These are phyloP conservation scores for Zygogramma bicolorata DNA, from an alignment of 2,888 invertebrate species.

Conservation along the genomic window DNA sequence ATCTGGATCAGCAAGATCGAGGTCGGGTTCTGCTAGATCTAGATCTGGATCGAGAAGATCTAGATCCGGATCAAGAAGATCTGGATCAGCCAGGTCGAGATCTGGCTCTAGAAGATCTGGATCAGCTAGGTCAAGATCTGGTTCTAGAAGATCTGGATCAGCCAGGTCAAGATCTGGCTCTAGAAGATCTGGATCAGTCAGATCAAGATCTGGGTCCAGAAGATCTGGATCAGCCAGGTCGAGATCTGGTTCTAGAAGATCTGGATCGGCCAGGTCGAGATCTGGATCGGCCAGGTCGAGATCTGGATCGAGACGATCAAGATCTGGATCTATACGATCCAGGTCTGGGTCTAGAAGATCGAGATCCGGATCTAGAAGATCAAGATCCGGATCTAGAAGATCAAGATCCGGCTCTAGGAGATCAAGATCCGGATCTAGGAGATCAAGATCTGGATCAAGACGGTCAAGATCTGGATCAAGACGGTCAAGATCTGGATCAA, in stretches of 20 bases:
- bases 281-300: too few relatives aligned
- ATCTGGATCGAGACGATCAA: constrained; percentile 43
- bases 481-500: constrained; percentile 52
- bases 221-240: constrained; percentile 40
- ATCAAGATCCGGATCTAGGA: constrained; percentile 39
- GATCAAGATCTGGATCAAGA: constrained; percentile 51
- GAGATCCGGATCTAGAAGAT: constrained; percentile 54
- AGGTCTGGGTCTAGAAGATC: constrained; percentile 50
- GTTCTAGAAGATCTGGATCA: constrained; percentile 48
- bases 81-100: constrained; percentile 55
- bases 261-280: constrained; percentile 49
- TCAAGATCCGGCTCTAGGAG: constrained; percentile 51
- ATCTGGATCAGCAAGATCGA: constrained; percentile 38
- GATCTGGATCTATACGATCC: constrained; percentile 56
- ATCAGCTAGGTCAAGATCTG: constrained; percentile 48
- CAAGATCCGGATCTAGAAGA: constrained; percentile 57
- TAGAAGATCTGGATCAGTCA: too few relatives aligned
- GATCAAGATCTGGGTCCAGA: constrained; percentile 46
- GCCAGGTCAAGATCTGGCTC: constrained; percentile 40
- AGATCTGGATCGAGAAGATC: constrained; percentile 51
- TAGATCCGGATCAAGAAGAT: constrained; percentile 56
- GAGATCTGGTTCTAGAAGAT: constrained; percentile 42
- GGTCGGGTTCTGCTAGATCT: constrained; percentile 50
- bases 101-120: constrained; percentile 54
- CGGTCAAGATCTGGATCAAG: constrained; percentile 48